Percentiles rank a stretch among this genome's conserved stretches.
Evolutionary conservation across 2,797 vertebrate genomes (phyloP).

Genomic region (Parauchenoglanis punctatus): DNA sequence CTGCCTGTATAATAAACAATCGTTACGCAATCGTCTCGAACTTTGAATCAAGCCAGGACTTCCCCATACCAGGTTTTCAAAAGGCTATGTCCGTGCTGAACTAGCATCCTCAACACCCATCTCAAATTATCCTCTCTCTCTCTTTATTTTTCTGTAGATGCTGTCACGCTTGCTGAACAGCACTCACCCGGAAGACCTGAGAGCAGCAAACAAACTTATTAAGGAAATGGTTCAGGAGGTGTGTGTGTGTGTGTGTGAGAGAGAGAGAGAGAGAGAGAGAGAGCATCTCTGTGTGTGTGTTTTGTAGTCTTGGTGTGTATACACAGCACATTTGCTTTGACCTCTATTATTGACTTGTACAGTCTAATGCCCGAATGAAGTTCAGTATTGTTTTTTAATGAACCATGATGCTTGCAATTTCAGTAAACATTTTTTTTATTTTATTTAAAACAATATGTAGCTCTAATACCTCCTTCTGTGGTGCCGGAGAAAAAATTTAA

Average conservation of each 20-base stretch:
- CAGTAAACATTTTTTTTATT: neutral
- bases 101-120: neutral
- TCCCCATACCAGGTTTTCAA: neutral
- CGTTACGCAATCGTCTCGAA: neutral
- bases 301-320: neutral
- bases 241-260: conserved; percentile 48
- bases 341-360: neutral
- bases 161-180: conserved; percentile 94
- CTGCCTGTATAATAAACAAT: neutral
- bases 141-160: conserved; percentile 73
- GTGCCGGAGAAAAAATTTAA: neutral
- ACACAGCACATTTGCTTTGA: neutral
- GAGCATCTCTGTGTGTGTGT: neutral
- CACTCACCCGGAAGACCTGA: conserved; percentile 92
- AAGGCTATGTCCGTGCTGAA: too few species aligned
- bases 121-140: conserved; percentile 18
- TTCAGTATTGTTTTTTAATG: neutral
- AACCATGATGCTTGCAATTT: neutral
- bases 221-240: conserved; percentile 99
- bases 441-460: neutral
- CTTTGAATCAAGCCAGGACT: neutral
- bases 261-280: too few species aligned
- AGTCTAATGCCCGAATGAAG: neutral
- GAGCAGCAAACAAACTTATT: conserved; percentile 97
- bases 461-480: neutral